A percentile compares a stretch with the other conserved stretches of the same genome.
These are phyloP conservation scores for Brachionus koreanus DNA, from an alignment of 1,140 invertebrate species.

Conservation along the genomic window DNA sequence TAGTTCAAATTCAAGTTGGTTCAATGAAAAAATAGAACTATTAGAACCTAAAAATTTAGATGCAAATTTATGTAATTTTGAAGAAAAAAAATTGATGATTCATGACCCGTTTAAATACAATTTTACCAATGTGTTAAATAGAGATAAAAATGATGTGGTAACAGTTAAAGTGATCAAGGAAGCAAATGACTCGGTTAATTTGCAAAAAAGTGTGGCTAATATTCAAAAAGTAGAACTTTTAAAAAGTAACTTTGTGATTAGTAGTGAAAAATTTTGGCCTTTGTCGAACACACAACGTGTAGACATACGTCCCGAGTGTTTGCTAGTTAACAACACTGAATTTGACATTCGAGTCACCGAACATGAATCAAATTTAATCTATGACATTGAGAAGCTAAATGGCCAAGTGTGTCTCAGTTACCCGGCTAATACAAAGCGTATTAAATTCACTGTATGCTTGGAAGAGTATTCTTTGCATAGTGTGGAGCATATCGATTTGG, in stretches of 20 bases:
- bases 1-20: not conserved
- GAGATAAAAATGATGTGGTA: not conserved
- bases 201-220: not conserved
- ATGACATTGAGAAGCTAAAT: not conserved
- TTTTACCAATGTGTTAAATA: not conserved
- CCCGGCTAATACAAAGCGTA: not conserved
- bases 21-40: not conserved
- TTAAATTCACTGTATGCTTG: not conserved
- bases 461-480: slow-evolving; percentile 9
- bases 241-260: not conserved
- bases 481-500: not conserved
- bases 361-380: not conserved
- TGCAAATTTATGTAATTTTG: not conserved
- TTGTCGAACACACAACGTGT: slow-evolving; percentile 12
- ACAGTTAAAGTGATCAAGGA: not conserved
- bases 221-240: not conserved
- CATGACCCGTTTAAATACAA: not conserved
- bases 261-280: not conserved
- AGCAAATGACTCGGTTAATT: not conserved
- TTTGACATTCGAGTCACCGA: slow-evolving; percentile 3
- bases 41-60: not conserved
- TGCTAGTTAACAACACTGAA: not conserved
- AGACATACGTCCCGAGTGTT: not conserved
- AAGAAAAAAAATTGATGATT: not conserved
- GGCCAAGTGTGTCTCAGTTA: slow-evolving; percentile 4